Evolutionary conservation across 2,113 vertebrate species (phyloP).

Genomic region (Bufo gargarizans): DNA sequence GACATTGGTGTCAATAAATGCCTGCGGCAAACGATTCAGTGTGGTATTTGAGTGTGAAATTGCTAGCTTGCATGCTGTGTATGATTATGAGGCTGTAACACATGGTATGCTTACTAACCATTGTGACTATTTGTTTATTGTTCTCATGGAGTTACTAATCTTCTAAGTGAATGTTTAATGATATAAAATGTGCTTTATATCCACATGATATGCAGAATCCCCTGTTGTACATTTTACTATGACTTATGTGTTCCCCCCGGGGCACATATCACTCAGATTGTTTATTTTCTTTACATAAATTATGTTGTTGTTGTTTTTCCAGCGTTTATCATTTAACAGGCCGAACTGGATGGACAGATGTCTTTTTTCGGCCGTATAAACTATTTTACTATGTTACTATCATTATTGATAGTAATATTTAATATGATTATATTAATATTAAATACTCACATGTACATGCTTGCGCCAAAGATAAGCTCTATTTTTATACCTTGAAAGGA

Average conservation of each 20-base stretch:
- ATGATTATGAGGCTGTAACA: conserved; percentile 48
- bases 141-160: conserved; percentile 50
- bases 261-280: neutral
- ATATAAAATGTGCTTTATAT: conserved; percentile 26
- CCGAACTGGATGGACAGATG: too few species aligned
- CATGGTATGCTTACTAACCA: conserved; percentile 47
- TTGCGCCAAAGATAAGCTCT: neutral
- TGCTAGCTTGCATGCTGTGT: conserved; percentile 51
- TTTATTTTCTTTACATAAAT: neutral
- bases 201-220: neutral
- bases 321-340: neutral
- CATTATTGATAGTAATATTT: too few species aligned
- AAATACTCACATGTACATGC: neutral
- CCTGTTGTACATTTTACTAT: conserved; percentile 2
- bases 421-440: neutral
- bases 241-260: neutral
- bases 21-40: conserved; percentile 44
- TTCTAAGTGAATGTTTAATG: conserved; percentile 31
- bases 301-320: neutral
- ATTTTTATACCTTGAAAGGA: too few species aligned
- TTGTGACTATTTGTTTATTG: conserved; percentile 40
- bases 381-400: too few species aligned
- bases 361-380: too few species aligned
- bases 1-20: conserved; percentile 13
- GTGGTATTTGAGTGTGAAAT: conserved; percentile 39